Evolutionary conservation across 1,140 invertebrate species (phyloP).

Genomic region (Nebria ingens): DNA sequence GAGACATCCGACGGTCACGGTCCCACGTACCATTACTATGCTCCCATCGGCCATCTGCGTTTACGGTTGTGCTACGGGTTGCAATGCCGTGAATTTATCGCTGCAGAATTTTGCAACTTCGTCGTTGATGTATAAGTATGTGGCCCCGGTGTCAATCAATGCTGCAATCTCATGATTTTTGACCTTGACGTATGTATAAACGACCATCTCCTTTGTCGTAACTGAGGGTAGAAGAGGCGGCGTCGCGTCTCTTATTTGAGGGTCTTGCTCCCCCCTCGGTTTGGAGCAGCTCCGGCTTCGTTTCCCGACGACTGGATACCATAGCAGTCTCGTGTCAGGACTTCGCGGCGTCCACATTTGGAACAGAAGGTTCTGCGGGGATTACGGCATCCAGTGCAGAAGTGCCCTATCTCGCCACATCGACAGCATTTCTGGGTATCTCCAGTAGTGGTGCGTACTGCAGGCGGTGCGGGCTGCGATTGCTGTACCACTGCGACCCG

Average conservation of each 20-base stretch:
- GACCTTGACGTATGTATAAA: not conserved
- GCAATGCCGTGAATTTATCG: not conserved
- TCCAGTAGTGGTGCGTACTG: not conserved
- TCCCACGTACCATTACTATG: not conserved
- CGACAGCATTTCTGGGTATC: too few species aligned
- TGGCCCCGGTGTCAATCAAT: not conserved
- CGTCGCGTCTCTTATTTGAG: not conserved
- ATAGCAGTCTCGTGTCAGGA: not conserved
- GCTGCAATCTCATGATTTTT: not conserved
- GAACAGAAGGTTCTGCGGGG: not conserved
- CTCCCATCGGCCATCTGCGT: not conserved
- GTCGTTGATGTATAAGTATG: not conserved
- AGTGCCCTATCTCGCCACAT: not conserved
- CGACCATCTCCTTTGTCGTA: not conserved
- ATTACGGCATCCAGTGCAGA: not conserved
- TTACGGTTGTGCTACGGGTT: not conserved
- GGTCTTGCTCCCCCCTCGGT: not conserved
- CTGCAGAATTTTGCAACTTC: not conserved
- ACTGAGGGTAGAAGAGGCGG: not conserved
- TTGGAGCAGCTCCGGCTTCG: not conserved
- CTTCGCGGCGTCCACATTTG: not conserved
- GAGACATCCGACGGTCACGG: not conserved
- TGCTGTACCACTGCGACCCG: not conserved
- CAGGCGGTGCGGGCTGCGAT: not conserved
- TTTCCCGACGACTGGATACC: not conserved